Evolutionary conservation across 2,888 invertebrate genomes (phyloP).

Genomic region (Agonopterix arenella): DNA sequence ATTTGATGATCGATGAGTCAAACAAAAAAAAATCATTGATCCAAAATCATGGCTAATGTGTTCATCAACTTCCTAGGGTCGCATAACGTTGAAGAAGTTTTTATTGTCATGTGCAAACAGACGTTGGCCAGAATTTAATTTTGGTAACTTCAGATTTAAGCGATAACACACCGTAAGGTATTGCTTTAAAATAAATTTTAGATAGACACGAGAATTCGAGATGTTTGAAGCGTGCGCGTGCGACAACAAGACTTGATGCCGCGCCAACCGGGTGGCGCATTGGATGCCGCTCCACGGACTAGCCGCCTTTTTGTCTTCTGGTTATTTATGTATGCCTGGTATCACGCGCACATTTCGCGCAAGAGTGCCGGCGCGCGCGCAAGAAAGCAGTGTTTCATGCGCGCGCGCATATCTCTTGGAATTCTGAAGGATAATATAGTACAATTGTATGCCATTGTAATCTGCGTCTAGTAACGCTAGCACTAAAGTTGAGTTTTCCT

Average conservation of each 20-base stretch:
- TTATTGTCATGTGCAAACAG: constrained; percentile 3
- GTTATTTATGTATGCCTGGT: constrained; percentile 39
- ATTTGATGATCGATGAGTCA: constrained; percentile 8
- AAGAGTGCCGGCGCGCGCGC: constrained; percentile 67
- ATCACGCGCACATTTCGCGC: constrained; percentile 74
- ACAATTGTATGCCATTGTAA: background rate
- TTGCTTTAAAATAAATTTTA: no score
- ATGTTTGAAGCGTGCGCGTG: no score
- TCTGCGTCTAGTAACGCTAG: background rate
- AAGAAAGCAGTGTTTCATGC: constrained; percentile 46
- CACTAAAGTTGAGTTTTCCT: background rate
- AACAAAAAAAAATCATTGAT: constrained; percentile 31
- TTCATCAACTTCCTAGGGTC: constrained; percentile 56
- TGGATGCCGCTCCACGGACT: background rate
- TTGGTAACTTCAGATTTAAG: background rate
- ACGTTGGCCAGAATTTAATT: background rate
- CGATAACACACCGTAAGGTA: background rate
- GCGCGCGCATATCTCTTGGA: constrained; percentile 36
- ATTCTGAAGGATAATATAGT: constrained; percentile 10
- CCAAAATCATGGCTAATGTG: constrained; percentile 60
- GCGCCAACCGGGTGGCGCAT: no score
- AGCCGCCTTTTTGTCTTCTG: constrained; percentile 5
- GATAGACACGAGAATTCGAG: no score
- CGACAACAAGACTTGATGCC: no score
- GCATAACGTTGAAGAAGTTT: constrained; percentile 34